phyloP scores from a whole-genome alignment of 2,888 invertebrate species.

The Ochlodes sylvanus region DNA sequence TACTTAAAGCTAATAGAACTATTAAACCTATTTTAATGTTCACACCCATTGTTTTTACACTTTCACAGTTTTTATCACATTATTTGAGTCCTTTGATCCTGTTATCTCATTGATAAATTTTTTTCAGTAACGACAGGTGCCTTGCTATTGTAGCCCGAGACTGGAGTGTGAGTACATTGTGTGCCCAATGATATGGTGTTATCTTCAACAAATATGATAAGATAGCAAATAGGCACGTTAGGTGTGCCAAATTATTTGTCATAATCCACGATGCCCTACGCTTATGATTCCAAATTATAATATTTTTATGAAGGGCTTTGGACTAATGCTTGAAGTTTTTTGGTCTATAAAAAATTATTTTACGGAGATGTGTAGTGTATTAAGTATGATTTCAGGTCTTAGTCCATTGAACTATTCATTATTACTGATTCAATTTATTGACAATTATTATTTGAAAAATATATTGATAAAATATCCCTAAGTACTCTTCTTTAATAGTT shows the following conservation, averaged over 20 bases:
- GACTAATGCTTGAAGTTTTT: neutral
- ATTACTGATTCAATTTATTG: neutral
- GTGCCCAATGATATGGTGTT: conserved; percentile 75
- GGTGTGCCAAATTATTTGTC: conserved; percentile 84
- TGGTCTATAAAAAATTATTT: neutral
- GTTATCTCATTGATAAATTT: conserved; percentile 58
- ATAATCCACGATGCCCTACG: conserved; percentile 67
- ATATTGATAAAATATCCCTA: neutral
- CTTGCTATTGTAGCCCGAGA: conserved; percentile 66
- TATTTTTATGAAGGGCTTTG: conserved; percentile 17
- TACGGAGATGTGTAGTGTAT: no score
- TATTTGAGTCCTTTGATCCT: conserved; percentile 54
- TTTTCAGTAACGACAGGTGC: conserved; percentile 70
- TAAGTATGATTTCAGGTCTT: neutral
- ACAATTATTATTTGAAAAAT: neutral
- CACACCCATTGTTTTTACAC: conserved; percentile 68
- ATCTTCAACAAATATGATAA: conserved; percentile 78
- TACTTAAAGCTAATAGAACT: conserved; percentile 65
- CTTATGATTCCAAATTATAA: conserved; percentile 47
- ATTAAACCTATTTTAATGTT: conserved; percentile 66
- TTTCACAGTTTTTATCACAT: conserved; percentile 62
- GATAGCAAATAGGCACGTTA: conserved; percentile 81
- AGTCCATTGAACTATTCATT: neutral
- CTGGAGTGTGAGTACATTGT: conserved; percentile 68
- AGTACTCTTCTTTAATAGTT: neutral